Evolutionary conservation across 2,888 invertebrate genomes (phyloP).

Genomic region (Aradus depressus): DNA sequence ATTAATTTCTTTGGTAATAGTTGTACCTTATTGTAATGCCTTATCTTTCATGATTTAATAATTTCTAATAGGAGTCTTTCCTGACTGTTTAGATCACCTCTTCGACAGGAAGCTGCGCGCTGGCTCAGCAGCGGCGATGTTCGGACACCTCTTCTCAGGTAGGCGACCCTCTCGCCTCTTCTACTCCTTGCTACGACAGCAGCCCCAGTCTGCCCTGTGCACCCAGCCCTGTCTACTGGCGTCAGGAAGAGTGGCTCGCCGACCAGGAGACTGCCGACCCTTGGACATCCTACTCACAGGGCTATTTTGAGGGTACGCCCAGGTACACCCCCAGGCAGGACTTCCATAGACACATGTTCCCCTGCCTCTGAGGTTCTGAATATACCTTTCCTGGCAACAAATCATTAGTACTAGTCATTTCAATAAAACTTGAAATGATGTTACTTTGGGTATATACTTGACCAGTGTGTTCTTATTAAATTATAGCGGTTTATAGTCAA

Average conservation of each 20-base stretch:
- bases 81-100: conserved; percentile 32
- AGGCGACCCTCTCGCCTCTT: conserved; percentile 25
- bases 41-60: no score
- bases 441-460: no score
- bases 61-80: no score
- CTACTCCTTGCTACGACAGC: conserved; percentile 27
- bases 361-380: conserved; percentile 7
- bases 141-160: conserved; percentile 13
- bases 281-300: conserved; percentile 6
- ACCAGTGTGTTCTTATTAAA: no score
- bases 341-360: conserved; percentile 14
- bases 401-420: no score
- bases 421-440: no score
- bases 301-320: conserved; percentile 1
- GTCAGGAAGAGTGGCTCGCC: conserved; percentile 14
- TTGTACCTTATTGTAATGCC: no score
- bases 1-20: no score
- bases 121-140: conserved; percentile 31
- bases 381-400: no score
- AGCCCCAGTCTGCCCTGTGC: not conserved
- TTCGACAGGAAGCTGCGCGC: conserved; percentile 33
- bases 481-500: no score
- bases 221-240: conserved; percentile 1
- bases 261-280: conserved; percentile 14
- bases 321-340: conserved; percentile 1